Evolutionary conservation across 2,888 invertebrate genomes (phyloP).

Genomic region (Ecdyonurus torrentis): DNA sequence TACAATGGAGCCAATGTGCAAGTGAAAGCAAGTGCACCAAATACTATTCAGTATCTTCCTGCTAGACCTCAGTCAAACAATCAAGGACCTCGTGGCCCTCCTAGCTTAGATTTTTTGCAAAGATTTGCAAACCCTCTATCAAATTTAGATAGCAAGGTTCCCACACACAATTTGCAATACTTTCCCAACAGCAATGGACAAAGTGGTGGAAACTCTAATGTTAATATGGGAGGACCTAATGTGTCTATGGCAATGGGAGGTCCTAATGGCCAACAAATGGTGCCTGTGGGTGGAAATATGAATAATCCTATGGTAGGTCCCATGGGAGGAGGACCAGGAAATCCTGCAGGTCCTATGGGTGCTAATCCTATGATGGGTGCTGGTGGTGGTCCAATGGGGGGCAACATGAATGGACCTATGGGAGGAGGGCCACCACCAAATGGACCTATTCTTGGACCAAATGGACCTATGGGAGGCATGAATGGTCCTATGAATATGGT

Average conservation of each 20-base stretch:
- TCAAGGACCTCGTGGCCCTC: slow-evolving; percentile 56
- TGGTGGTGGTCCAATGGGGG: slow-evolving; percentile 14
- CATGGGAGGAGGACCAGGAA: slow-evolving; percentile 22
- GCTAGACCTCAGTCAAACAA: slow-evolving; percentile 70
- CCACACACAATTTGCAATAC: slow-evolving; percentile 52
- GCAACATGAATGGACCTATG: slow-evolving; percentile 4
- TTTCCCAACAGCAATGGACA: slow-evolving; percentile 39
- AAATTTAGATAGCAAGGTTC: slow-evolving; percentile 51
- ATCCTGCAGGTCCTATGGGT: background rate
- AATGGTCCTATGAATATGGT: slow-evolving; percentile 30
- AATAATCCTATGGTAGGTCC: slow-evolving; percentile 18
- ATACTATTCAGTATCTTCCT: slow-evolving; percentile 95
- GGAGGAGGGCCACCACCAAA: slow-evolving; percentile 7
- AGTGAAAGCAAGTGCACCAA: slow-evolving; percentile 92
- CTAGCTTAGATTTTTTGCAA: slow-evolving; percentile 77
- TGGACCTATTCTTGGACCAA: slow-evolving; percentile 9
- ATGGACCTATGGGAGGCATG: slow-evolving; percentile 14
- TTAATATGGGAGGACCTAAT: slow-evolving; percentile 25
- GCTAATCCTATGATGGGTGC: no score
- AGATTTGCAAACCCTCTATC: slow-evolving; percentile 73
- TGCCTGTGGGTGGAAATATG: slow-evolving; percentile 21
- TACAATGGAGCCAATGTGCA: slow-evolving; percentile 53
- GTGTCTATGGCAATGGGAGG: slow-evolving; percentile 15
- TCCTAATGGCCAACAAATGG: slow-evolving; percentile 15
- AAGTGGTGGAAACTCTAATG: background rate